Conservation (phyloP, 2,113 vertebrate species). For the Eulemur rufifrons region DNA sequence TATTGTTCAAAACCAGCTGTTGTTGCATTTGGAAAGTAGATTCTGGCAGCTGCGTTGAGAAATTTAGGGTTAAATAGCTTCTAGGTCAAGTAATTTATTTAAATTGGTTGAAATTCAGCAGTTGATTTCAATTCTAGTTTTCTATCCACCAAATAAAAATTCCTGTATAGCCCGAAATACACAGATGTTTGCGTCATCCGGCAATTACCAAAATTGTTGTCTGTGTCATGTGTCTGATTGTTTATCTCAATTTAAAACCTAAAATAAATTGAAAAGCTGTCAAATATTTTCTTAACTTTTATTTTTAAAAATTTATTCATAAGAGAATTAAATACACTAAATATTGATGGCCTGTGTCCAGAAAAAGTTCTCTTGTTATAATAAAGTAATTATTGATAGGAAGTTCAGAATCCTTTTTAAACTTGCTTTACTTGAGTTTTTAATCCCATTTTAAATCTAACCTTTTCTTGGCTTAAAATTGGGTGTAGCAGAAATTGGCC, state of each 20-base stretch:
- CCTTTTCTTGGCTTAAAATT: neutral
- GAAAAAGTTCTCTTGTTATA: neutral
- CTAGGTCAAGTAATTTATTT: conserved; percentile 50
- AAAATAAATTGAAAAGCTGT: conserved; percentile 20
- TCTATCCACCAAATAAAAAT: conserved; percentile 18
- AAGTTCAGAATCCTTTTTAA: neutral
- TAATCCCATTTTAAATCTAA: neutral
- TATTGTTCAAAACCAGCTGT: conserved; percentile 69
- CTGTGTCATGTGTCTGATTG: neutral
- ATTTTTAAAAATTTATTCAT: conserved; percentile 26
- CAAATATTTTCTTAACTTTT: neutral
- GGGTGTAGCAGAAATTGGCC: neutral
- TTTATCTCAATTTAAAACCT: neutral
- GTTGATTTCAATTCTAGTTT: conserved; percentile 9
- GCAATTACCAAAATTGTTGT: neutral
- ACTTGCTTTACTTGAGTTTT: neutral
- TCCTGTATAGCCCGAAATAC: neutral
- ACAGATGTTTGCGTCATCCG: neutral
- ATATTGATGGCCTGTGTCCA: neutral
- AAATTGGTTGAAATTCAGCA: conserved; percentile 50
- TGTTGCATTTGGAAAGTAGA: conserved; percentile 52
- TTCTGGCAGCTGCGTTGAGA: conserved; percentile 51
- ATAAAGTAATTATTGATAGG: neutral
- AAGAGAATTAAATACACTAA: neutral
- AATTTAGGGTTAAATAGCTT: neutral